Evolutionary conservation across 1,140 invertebrate species (phyloP).

Genomic region (Asobara japonica): DNA sequence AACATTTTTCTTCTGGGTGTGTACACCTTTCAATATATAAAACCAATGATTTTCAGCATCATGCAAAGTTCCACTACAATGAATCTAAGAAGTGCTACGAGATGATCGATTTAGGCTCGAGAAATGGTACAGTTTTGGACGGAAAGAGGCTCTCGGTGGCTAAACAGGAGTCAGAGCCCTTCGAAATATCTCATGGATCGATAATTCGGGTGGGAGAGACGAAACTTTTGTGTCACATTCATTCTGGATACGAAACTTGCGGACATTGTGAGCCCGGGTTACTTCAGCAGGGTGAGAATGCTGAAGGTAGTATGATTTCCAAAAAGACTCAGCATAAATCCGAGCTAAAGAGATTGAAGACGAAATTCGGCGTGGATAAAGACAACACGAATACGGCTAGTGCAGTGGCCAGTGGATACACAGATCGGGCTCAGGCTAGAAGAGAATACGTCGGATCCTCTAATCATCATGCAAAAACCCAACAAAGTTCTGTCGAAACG

Average conservation of each 20-base stretch:
- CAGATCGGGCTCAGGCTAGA: conserved; percentile 82
- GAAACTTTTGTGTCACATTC: conserved; percentile 86
- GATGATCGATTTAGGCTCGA: conserved; percentile 83
- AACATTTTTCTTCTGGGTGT: too few species aligned
- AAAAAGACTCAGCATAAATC: conserved; percentile 71
- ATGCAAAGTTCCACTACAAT: conserved; percentile 79
- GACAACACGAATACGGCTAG: conserved; percentile 62
- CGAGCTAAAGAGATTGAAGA: conserved; percentile 80
- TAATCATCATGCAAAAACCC: conserved; percentile 83
- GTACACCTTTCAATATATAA: too few species aligned
- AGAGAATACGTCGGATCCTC: conserved; percentile 82
- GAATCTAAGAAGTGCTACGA: conserved; percentile 71
- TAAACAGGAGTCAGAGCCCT: conserved; percentile 74
- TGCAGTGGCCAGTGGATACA: conserved; percentile 69
- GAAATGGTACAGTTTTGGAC: conserved; percentile 89
- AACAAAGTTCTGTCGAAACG: conserved; percentile 81
- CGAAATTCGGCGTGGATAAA: conserved; percentile 81
- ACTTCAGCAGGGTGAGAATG: conserved; percentile 57
- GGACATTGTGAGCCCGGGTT: conserved; percentile 90
- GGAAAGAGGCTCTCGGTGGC: conserved; percentile 77
- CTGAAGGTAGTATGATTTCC: conserved; percentile 35
- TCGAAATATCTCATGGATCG: conserved; percentile 79
- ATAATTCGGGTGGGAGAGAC: conserved; percentile 77
- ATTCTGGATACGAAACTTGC: conserved; percentile 85
- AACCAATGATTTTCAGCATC: conserved; percentile 72